Base-by-base conservation (phyloP, 92 coral and sea anemone genomes). In the Montipora capitata region DNA sequence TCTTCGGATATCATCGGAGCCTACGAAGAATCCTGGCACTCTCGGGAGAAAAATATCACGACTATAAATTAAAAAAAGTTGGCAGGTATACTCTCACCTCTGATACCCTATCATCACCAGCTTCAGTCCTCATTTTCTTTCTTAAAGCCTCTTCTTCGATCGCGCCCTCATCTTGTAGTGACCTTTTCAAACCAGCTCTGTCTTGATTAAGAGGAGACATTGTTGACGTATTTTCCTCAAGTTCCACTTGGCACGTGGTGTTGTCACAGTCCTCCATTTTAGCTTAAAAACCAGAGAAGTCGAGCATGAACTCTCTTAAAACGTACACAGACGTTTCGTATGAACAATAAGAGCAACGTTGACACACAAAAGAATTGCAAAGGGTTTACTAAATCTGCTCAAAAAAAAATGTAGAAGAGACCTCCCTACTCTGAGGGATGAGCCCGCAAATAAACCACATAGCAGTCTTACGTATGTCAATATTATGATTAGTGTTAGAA, bases 71-170 rank as follows among this genome's bases (percentile, higher is more conserved):
- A 48, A 48, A 48, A 48, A 48, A 48, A 48, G 52, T 48, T 48
- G 52, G 52, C 5, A 48, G 0, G 61, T 54, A 5, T 48, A 5
- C 7, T 48, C 52, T 48, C 10, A 48, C 52, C 52, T 48, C 52
- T 48, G 10, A 12, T 40, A 81, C 85, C 77, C 54, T 41, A n/a
- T 81, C 85, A 5, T 27, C 77, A 68, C 10, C 52, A n/a, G 35
- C 77, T 69, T 17, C 39, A 48, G 77, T 81, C 40, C 68, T 81
- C 56, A 69, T 4, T 69, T 20, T 81, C 67, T 81, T 81, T 45
- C 9, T 68, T 40, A 52, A 52, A n/a, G 77, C 13, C 5, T 81
- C 42, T 5, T 79, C 84, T 40, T 79, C 83, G 3, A 15, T 15
- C 16, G 12, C 16, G 52, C 14, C 51, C n/a, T 68, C 85, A 80